Base-by-base conservation (phyloP, 2,113 vertebrate species). In the Strigops habroptila region DNA sequence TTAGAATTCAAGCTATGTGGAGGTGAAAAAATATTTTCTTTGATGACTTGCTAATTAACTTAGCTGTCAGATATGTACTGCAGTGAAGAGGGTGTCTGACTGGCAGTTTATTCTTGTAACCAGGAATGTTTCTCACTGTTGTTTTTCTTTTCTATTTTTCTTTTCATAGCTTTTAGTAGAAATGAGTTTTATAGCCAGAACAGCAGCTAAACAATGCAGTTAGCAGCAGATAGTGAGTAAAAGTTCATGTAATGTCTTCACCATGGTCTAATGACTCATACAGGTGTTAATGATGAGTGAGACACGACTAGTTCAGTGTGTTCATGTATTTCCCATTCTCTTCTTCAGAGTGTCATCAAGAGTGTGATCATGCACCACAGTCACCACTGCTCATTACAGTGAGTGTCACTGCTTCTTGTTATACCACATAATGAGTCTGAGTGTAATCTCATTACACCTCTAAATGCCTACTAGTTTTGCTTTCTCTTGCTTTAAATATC, bases 41-140 rank as follows among this genome's bases (percentile, higher is more conserved):
- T 80, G 37, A 93, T 68, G 75, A 28, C 43, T 94, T 90, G 60
- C 76, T 95, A 94, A 96, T 96, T 96, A 96, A 90, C 49, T 78
- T 78, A 88, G 39, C n/a, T 8, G 11, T 51, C 21, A 91, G 91
- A 51, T 67, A 46, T 0, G 11, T 57, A 80, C 59, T 17, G 63
- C 31, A 64, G 21, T 55, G 55, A 88, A 94, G 35, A 86, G 39
- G 9, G 14, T 67, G 43, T 88, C 75, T 86, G 71, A 77, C 87
- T 93, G 30, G 46, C 31, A 16, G 12, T 80, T 90, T 83, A 53
- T 88, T 68, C 75, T 52, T 62, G 1, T 77, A 94, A 74, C 82
- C 19, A 88, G 37, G 70, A 83, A 46, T 88, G 24, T 60, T 94
- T 95, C 80, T 83, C 64, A 31, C 31, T 91, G 18, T 37, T 9